Base-by-base conservation (phyloP, 2,888 invertebrate species). In the Sphaerophoria taeniata region DNA sequence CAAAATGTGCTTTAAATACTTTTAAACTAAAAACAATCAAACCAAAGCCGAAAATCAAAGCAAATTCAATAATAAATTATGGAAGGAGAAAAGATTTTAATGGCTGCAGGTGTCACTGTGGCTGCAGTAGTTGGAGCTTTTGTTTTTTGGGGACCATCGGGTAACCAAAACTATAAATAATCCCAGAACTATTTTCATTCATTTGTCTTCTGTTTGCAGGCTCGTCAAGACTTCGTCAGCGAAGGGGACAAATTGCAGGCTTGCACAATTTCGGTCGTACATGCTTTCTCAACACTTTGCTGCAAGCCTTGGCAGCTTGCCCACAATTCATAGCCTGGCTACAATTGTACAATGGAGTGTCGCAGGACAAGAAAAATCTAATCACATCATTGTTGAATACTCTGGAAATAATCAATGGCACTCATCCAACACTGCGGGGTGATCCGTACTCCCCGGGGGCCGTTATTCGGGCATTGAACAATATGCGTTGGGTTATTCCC, bases 261-360 rank as follows among this genome's bases (percentile, higher is more conserved):
- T 93, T 98, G 47, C 96, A 96, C 88, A 98, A 98, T 93, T 94
- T 98, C 87, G 98, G 98, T 53, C 95, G 97, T 88, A 98, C 98
- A 0, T 98, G 98, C 92, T 98, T 98, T 91, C 93, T 98, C 72
- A 98, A 98, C 92, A 96, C 98, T 0, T 93, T 98, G 60, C 93
- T 98, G 34, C 98, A 98, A 93, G 96, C 97, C 2, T 93, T 98
- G 87, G 97, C 98, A 33, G 96, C 98, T 4, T 97, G 97, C 91
- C 96, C 97, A 47, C 94, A 94, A 82, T 96, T 98, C 90, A 94
- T 96, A 78, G 94, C 94, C 12, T 98, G 98, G 98, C 93, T 98
- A 39, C 94, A 95, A 88, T 93, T 93, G 83, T 93, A 93, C 84
- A 91, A 92, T 75, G 94, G 94, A 87, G 94, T 94, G 6, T 93